Base-by-base conservation (phyloP, 2,888 invertebrate genomes). In the Eudasyphora cyanicolor region DNA sequence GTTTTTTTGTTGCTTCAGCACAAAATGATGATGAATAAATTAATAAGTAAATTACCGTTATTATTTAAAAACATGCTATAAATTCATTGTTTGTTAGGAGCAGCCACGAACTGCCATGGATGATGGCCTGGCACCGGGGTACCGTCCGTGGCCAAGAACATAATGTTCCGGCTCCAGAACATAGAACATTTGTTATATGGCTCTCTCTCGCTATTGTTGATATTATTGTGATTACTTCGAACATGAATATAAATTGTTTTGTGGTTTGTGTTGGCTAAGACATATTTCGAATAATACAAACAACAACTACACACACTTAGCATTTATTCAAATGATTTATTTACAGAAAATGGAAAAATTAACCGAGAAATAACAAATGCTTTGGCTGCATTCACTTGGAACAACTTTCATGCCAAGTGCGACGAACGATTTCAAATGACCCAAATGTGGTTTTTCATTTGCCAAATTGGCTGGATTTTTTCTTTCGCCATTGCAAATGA, bases 171-270 rank as follows among this genome's bases (percentile, higher is more conserved):
- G 45, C 45, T 45, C 45, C 45, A 45, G n/a, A n/a, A 4, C 32
- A 32, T 6, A 4, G 5, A 32, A 32, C 32, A 8, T n/a, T n/a
- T n/a, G n/a, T n/a, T n/a, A n/a, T n/a, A n/a, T n/a, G n/a, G n/a
- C n/a, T n/a, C n/a, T n/a, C n/a, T 32, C 32, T 32, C 45, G 45
- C n/a, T 12, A 10, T 38, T 38, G 38, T 45, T 45, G n/a, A n/a
- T 57, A 14, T 12, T 57, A 27, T 57, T 57, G 57, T 60, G 71
- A 81, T 76, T 76, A 81, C 64, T n/a, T 76, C 64, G 80, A 81
- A 81, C 76, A 81, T 81, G 76, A 81, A 71, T 81, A 71, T 81
- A 42, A 78, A 42, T 51, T 38, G 21, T 24, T 29, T 73, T 76
- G 80, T 60, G 80, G 80, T 81, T 75, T 64, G 57, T 12, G 57